Conservation (phyloP, 2,113 vertebrate genomes). For the Apodemus speciosus region DNA sequence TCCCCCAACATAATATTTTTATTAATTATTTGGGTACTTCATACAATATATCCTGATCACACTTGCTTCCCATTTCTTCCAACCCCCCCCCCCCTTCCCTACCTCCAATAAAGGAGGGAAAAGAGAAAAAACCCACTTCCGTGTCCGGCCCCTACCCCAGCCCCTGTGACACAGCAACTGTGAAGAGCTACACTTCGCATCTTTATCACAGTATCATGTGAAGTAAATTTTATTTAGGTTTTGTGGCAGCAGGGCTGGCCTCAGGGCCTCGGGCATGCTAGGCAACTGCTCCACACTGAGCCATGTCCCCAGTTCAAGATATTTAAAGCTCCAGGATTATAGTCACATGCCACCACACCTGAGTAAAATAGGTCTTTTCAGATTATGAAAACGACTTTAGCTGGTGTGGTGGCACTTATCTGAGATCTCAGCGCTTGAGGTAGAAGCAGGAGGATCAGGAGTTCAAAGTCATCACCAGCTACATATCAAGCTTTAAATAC, state of each 20-base stretch:
- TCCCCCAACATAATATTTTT: too few species aligned
- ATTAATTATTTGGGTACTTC: too few species aligned
- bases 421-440: background rate
- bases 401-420: too few species aligned
- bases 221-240: background rate
- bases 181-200: background rate
- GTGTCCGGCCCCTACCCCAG: too few species aligned
- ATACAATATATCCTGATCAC: too few species aligned
- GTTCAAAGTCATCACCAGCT: background rate
- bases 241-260: background rate
- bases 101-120: too few species aligned
- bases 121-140: too few species aligned
- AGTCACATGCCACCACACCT: background rate
- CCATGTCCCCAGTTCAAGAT: background rate
- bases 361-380: background rate
- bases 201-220: background rate
- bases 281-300: background rate
- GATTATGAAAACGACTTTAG: too few species aligned
- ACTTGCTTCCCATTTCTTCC: too few species aligned
- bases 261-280: background rate
- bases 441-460: background rate
- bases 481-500: background rate
- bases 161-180: too few species aligned
- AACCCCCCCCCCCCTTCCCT: too few species aligned
- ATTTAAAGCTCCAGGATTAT: background rate